Evolutionary conservation across 2,888 invertebrate genomes (phyloP).

Genomic region (Andrena fulva): DNA sequence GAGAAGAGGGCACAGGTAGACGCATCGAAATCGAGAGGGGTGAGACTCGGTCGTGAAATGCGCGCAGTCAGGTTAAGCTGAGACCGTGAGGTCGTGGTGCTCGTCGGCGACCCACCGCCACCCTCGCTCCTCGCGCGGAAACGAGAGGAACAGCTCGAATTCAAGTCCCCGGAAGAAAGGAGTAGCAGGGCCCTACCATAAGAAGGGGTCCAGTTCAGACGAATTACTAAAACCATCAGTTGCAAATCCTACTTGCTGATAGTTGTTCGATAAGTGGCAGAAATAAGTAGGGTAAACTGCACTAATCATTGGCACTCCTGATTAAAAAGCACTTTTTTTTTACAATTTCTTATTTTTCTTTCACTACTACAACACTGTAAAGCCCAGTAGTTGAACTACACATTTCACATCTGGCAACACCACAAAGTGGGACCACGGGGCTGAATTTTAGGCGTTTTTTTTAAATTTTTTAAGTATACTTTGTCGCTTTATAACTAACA

Average conservation of each 20-base stretch:
- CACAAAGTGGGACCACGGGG: too few relatives aligned
- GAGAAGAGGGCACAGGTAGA: conserved; percentile 51
- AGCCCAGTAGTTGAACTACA: too few relatives aligned
- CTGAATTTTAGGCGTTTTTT: too few relatives aligned
- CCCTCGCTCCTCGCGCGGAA: conserved; percentile 21
- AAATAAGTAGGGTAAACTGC: conserved; percentile 15
- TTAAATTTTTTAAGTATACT: too few relatives aligned
- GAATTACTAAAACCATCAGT: conserved; percentile 50
- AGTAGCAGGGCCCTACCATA: conserved; percentile 12
- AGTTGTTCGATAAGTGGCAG: conserved; percentile 35
- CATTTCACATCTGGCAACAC: too few relatives aligned
- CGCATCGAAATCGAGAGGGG: conserved; percentile 59
- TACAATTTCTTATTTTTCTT: too few relatives aligned
- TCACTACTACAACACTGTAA: too few relatives aligned
- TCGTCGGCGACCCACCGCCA: conserved; percentile 33
- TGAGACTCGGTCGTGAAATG: conserved; percentile 36
- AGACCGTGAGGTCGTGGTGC: conserved; percentile 36
- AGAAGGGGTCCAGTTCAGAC: conserved; percentile 4
- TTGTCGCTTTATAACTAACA: too few relatives aligned
- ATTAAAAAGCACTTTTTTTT: too few relatives aligned
- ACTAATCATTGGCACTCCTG: too few relatives aligned
- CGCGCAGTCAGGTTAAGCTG: conserved; percentile 8
- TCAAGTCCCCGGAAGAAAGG: conserved; percentile 56
- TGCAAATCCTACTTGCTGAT: background rate
- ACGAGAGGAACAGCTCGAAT: conserved; percentile 52